A percentile compares a stretch with the other conserved stretches of the same genome.
Conservation (phyloP, 2,797 vertebrate genomes). For the Tangara arthus region DNA sequence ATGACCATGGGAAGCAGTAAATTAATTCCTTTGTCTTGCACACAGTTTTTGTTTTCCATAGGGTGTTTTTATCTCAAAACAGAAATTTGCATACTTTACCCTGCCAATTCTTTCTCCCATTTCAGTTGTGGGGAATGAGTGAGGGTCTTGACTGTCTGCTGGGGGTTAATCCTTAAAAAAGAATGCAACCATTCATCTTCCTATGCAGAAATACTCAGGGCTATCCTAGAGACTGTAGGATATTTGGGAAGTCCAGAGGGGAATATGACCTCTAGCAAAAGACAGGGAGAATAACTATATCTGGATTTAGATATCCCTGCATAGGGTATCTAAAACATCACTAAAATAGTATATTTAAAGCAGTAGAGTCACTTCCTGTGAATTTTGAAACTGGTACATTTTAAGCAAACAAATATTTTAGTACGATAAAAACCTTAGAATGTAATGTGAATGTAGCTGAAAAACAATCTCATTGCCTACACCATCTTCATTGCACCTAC, state of each 20-base stretch:
- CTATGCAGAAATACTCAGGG: background rate
- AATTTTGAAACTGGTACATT: background rate
- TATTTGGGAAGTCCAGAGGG: background rate
- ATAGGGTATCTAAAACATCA: background rate
- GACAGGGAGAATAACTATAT: background rate
- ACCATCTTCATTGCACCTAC: background rate
- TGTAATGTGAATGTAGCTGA: background rate
- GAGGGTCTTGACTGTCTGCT: background rate
- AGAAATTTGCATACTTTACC: background rate
- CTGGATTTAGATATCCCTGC: background rate
- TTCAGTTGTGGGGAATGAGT: background rate
- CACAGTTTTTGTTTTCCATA: background rate
- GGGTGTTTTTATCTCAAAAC: background rate
- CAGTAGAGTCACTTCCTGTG: background rate
- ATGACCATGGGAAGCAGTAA: fast-evolving
- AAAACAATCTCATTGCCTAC: background rate
- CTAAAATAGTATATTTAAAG: background rate
- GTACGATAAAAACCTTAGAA: background rate
- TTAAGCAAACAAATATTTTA: background rate
- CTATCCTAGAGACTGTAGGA: background rate
- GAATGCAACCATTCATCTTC: background rate
- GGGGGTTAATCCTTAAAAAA: background rate
- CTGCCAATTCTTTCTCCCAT: background rate
- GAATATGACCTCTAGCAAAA: background rate
- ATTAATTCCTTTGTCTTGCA: background rate